Conservation (phyloP, 2,113 vertebrate species). For the Lonchura striata region DNA sequence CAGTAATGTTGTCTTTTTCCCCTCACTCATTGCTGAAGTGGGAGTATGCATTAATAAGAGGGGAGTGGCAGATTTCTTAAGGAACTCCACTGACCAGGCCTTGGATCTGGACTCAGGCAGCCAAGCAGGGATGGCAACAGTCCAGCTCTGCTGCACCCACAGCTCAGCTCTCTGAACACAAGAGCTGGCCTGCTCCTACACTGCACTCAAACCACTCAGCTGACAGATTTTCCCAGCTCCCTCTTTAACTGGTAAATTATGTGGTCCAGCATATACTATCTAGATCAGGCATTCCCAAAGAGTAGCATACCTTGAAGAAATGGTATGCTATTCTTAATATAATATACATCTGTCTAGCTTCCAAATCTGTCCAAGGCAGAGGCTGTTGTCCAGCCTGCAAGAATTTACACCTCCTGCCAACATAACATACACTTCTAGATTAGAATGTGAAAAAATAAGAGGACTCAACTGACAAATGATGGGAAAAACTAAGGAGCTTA, state of each 20-base stretch:
- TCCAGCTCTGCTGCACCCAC: background rate
- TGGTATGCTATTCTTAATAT: background rate
- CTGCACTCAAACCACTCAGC: background rate
- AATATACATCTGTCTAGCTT: background rate
- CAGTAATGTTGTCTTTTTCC: background rate
- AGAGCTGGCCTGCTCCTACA: background rate
- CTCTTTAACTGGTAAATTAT: background rate
- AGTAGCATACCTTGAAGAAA: background rate
- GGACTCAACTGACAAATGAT: background rate
- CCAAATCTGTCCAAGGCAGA: background rate
- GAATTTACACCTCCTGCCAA: background rate
- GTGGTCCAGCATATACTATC: background rate
- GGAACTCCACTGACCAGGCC: background rate
- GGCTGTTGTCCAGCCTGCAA: background rate
- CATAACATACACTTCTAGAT: background rate
- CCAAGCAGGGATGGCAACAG: rapidly evolving
- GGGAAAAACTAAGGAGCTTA: background rate
- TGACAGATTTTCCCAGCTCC: background rate
- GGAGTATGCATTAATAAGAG: background rate
- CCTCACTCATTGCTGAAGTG: background rate
- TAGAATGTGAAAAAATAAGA: background rate
- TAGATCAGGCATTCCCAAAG: background rate
- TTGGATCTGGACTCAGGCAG: rapidly evolving
- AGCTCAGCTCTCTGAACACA: background rate
- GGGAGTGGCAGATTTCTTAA: background rate